A percentile compares a stretch with the other conserved stretches of the same genome.
Evolutionary conservation across 1,140 invertebrate species (phyloP).

Genomic region (Nomia melanderi): DNA sequence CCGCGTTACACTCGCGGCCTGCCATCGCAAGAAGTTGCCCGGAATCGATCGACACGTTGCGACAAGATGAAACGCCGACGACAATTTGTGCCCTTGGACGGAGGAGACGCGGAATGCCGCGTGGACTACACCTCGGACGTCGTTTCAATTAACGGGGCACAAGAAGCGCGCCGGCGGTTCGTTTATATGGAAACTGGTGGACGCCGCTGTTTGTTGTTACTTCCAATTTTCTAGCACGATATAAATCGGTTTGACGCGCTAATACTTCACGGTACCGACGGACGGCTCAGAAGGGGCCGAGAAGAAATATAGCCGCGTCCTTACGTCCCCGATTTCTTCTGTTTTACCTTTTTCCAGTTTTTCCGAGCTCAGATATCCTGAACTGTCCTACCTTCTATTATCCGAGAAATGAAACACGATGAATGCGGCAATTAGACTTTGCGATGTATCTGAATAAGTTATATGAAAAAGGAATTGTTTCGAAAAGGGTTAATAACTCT

Average conservation of each 20-base stretch:
- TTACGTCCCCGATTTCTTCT: not conserved
- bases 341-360: not conserved
- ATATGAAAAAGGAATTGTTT: no score
- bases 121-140: constrained; percentile 8
- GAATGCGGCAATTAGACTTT: no score
- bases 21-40: constrained; percentile 43
- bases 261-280: not conserved
- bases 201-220: not conserved
- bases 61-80: constrained; percentile 38
- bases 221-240: constrained; percentile 3
- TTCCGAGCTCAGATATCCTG: not conserved
- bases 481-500: no score
- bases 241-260: constrained; percentile 2
- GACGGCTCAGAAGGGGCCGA: not conserved
- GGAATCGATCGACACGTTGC: constrained; percentile 37
- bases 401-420: no score
- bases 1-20: constrained; percentile 32
- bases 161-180: constrained; percentile 5
- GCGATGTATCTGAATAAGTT: no score
- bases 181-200: constrained; percentile 39
- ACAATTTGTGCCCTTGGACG: constrained; percentile 46
- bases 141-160: constrained; percentile 22
- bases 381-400: no score
- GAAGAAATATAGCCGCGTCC: not conserved
- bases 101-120: constrained; percentile 15